These are phyloP conservation scores for Acleris emargana DNA, from an alignment of 2,888 invertebrate genomes.

Conservation along the genomic window DNA sequence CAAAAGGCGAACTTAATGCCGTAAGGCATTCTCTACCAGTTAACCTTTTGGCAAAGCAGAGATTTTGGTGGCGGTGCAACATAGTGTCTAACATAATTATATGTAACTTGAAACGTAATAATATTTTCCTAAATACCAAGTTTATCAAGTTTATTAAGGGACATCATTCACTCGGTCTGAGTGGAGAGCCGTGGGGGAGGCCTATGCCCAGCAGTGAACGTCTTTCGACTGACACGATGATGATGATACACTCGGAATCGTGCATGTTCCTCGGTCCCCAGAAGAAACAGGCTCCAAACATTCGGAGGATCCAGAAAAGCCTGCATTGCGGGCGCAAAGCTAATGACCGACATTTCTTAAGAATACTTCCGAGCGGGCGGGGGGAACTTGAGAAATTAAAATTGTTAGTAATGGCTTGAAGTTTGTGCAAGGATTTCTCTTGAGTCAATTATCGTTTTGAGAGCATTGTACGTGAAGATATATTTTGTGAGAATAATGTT, in stretches of 20 bases:
- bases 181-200: too few relatives aligned
- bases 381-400: constrained; percentile 29
- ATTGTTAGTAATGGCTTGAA: constrained; percentile 22
- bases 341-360: constrained; percentile 31
- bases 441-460: constrained; percentile 4
- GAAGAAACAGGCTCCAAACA: constrained; percentile 10
- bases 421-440: constrained; percentile 12
- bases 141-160: too few relatives aligned
- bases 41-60: too few relatives aligned
- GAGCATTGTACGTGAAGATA: neutral
- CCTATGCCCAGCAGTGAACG: too few relatives aligned
- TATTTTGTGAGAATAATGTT: neutral
- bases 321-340: constrained; percentile 30
- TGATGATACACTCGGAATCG: neutral
- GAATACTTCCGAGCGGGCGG: constrained; percentile 13
- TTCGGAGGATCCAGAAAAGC: constrained; percentile 14
- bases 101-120: too few relatives aligned
- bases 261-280: neutral
- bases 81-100: too few relatives aligned
- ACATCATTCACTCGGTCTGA: neutral
- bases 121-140: too few relatives aligned
- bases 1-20: too few relatives aligned
- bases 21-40: too few relatives aligned
- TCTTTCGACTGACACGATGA: too few relatives aligned
- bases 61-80: too few relatives aligned